Evolutionary conservation across 2,797 vertebrate genomes (phyloP).

Genomic region (Mus caroli): DNA sequence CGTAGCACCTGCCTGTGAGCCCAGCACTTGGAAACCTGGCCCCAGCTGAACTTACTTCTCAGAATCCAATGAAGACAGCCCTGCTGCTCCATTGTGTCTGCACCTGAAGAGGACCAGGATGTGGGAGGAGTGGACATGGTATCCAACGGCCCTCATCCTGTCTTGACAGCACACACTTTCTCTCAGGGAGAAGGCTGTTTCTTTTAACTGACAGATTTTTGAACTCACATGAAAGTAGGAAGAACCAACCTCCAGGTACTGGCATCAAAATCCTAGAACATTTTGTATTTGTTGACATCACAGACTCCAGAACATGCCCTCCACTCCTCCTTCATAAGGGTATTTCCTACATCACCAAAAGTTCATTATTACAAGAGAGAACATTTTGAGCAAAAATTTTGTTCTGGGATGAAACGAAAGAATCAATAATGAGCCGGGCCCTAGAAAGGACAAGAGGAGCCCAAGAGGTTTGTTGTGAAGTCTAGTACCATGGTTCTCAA

Average conservation of each 20-base stretch:
- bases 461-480: background rate
- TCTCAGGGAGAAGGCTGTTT: background rate
- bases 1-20: background rate
- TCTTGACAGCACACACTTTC: too few relatives aligned
- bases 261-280: background rate
- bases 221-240: background rate
- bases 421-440: background rate
- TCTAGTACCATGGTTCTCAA: background rate
- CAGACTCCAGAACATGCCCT: too few relatives aligned
- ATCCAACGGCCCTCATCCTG: rapidly evolving
- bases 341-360: conserved; percentile 16
- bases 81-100: background rate
- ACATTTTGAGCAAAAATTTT: conserved; percentile 61
- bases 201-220: background rate
- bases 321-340: background rate
- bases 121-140: rapidly evolving
- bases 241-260: background rate
- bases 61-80: background rate
- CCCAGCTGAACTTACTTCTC: background rate
- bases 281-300: background rate
- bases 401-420: conserved; percentile 50
- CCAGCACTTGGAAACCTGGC: background rate
- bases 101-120: background rate
- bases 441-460: background rate
- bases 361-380: conserved; percentile 64